phyloP scores from a whole-genome alignment of 2,797 vertebrate genomes.

The Sitta carolinensis region DNA sequence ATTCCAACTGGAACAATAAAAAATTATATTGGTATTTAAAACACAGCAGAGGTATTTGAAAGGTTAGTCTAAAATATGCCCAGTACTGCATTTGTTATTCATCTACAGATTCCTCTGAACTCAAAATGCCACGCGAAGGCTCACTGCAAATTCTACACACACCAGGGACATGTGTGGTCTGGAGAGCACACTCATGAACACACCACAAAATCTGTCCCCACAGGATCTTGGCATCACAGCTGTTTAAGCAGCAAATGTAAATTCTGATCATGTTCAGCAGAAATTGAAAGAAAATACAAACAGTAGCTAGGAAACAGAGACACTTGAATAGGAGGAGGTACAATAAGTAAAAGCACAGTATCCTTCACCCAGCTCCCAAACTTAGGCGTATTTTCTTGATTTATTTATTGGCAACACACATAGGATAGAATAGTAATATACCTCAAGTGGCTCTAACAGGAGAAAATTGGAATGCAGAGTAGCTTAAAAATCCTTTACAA shows the following conservation, averaged over 20 bases:
- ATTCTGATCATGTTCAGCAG: neutral
- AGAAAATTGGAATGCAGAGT: neutral
- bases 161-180: neutral
- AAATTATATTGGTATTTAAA: neutral
- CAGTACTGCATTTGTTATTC: neutral
- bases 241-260: constrained; percentile 9
- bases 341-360: neutral
- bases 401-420: neutral
- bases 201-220: neutral
- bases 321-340: neutral
- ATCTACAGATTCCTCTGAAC: neutral
- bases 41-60: neutral
- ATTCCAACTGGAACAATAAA: neutral
- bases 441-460: neutral
- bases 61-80: neutral
- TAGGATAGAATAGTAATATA: neutral
- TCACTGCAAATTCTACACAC: neutral
- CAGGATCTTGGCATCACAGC: neutral
- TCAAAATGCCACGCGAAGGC: neutral
- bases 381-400: neutral
- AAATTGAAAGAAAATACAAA: neutral
- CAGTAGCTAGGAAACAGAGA: neutral
- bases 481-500: neutral
- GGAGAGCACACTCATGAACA: neutral
- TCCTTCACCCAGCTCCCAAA: constrained; percentile 3